Conservation (phyloP, 2,888 invertebrate species). For the Scaptomyza parva region DNA sequence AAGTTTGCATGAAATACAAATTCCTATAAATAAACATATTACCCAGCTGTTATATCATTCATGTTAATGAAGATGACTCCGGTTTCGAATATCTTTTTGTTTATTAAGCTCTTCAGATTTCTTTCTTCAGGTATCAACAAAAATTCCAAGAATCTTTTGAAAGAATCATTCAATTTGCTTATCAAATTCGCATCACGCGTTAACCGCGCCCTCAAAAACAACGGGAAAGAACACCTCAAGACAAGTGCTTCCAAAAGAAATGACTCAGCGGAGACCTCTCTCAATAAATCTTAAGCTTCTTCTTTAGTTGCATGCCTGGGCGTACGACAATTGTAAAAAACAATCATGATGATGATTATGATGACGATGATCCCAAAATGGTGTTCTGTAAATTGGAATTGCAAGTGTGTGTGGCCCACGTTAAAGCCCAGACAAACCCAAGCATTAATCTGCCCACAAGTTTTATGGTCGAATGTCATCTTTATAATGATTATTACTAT, state of each 20-base stretch:
- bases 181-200: conserved; percentile 32
- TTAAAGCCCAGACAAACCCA: conserved; percentile 46
- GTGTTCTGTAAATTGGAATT: conserved; percentile 66
- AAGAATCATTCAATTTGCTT: conserved; percentile 12
- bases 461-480: conserved; percentile 12
- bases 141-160: background rate
- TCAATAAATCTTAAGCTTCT: conserved; percentile 7
- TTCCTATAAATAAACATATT: conserved; percentile 34
- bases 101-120: background rate
- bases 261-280: conserved; percentile 43
- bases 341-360: conserved; percentile 5
- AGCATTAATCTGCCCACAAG: conserved; percentile 34
- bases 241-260: conserved; percentile 31
- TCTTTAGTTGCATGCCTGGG: conserved; percentile 50
- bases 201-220: conserved; percentile 30
- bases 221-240: background rate
- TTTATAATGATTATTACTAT: background rate
- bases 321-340: conserved; percentile 40
- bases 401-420: conserved; percentile 50
- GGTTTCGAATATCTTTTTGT: background rate
- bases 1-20: conserved; percentile 21
- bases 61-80: background rate
- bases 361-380: conserved; percentile 53
- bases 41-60: conserved; percentile 41
- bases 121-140: conserved; percentile 10